Percentiles rank a stretch among this genome's conserved stretches.
Evolutionary conservation across 2,888 invertebrate species (phyloP).

Genomic region (Frankliniella fusca): DNA sequence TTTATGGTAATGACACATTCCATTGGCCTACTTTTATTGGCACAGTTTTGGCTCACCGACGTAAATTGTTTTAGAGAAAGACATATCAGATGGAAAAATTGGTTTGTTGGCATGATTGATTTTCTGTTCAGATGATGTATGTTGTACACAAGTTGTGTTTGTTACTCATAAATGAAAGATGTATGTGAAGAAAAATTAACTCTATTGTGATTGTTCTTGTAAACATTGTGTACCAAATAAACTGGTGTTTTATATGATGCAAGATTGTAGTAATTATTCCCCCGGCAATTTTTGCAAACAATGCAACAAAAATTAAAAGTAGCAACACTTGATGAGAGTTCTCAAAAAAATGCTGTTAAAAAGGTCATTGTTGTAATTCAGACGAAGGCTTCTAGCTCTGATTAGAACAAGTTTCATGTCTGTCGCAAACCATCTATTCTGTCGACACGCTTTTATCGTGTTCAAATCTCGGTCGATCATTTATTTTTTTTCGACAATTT

Average conservation of each 20-base stretch:
- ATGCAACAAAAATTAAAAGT: no score
- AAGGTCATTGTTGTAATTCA: no score
- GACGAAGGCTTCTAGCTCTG: no score
- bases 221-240: conserved; percentile 25
- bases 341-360: no score
- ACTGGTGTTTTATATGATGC: background rate
- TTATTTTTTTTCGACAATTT: no score
- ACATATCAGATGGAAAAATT: background rate
- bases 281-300: no score
- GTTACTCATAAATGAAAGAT: background rate
- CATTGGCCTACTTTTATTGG: background rate
- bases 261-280: background rate
- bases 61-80: background rate
- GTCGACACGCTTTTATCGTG: no score
- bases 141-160: background rate
- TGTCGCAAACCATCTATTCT: no score
- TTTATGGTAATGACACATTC: background rate
- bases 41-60: background rate
- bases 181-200: background rate
- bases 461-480: no score
- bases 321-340: no score
- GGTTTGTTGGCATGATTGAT: background rate
- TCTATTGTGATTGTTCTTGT: conserved; percentile 9
- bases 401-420: no score
- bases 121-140: background rate